phyloP scores from a whole-genome alignment of 2,888 invertebrate species.

The Caenorhabditis sulstoni region DNA sequence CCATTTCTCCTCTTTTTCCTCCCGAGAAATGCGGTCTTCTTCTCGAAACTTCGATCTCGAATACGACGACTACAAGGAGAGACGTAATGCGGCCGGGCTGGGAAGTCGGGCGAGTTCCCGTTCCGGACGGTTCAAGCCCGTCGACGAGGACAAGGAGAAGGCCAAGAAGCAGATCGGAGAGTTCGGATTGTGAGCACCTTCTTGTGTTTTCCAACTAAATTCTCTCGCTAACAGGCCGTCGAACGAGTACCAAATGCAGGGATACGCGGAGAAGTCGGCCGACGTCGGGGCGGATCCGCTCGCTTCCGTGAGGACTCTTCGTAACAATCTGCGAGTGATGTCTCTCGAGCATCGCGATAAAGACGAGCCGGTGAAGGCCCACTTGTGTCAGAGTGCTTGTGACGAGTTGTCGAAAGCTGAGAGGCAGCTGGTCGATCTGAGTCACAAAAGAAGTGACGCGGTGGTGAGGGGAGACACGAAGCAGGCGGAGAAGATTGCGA shows the following conservation, averaged over 20 bases:
- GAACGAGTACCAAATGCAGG: conserved; percentile 65
- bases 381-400: conserved; percentile 68
- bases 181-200: conserved; percentile 52
- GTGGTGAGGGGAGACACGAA: conserved; percentile 69
- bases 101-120: conserved; percentile 36
- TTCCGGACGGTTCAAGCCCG: conserved; percentile 41
- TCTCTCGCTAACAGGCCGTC: conserved; percentile 50
- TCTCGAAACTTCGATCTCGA: conserved; percentile 61
- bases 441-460: conserved; percentile 65
- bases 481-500: conserved; percentile 53
- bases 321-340: conserved; percentile 65
- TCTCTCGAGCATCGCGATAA: conserved; percentile 48
- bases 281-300: conserved; percentile 73
- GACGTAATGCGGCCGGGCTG: conserved; percentile 55
- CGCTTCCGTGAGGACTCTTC: conserved; percentile 69
- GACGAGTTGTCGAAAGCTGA: conserved; percentile 68
- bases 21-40: conserved; percentile 10
- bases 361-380: conserved; percentile 63
- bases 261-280: conserved; percentile 52
- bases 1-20: not conserved
- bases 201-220: no score
- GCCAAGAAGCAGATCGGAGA: conserved; percentile 36
- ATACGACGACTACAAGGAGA: conserved; percentile 63
- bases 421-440: conserved; percentile 65
- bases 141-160: conserved; percentile 50